Base-by-base conservation (phyloP, 1,140 invertebrate genomes). In the Lamellibrachia luymesi region DNA sequence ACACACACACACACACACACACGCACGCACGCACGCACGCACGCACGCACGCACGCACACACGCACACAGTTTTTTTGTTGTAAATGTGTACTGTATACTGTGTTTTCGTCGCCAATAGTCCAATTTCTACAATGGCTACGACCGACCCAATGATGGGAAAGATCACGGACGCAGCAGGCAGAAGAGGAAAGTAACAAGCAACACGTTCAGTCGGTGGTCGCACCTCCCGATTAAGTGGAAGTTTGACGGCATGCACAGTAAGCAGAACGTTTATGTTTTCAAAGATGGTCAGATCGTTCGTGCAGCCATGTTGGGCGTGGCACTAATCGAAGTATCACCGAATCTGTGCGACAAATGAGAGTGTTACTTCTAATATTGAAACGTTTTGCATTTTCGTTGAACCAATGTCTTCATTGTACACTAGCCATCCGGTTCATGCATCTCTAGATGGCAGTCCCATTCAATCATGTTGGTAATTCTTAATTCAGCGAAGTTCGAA, bases 161-260 rank as follows among this genome's bases (percentile, higher is more conserved):
- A 91, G 13, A 51, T n/a, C 6, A 17, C 7, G n/a, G 17, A 17
- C 49, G n/a, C 49, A 91, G 91, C 49, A 91, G 91, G 22, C 49
- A 91, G 91, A 91, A 91, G 51, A 91, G 91, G n/a, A 91, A 50
- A 91, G 13, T 91, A 4, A 91, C 51, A 10, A 51, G 51, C 91
- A 91, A 91, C 49, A n/a, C 49, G 49, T 91, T 51, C 1, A 91
- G 51, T 27, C 51, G 7, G 51, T 50, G 51, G 51, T 91, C 49
- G n/a, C 0, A 50, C 10, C 13, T 91, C 13, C 91, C 91, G 91
- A 91, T 91, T 51, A 91, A 50, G 13, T 91, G 51, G 49, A 91
- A 91, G 91, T 91, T 91, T 51, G 91, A 91, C 91, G 91, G 91
- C 49, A 22, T 51, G 51, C 91, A 91, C 91, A 50, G 91, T 91